Percentiles rank a stretch among this genome's conserved stretches.
Conservation (phyloP, 2,888 invertebrate genomes). For the Pollenia griseotomentosa region DNA sequence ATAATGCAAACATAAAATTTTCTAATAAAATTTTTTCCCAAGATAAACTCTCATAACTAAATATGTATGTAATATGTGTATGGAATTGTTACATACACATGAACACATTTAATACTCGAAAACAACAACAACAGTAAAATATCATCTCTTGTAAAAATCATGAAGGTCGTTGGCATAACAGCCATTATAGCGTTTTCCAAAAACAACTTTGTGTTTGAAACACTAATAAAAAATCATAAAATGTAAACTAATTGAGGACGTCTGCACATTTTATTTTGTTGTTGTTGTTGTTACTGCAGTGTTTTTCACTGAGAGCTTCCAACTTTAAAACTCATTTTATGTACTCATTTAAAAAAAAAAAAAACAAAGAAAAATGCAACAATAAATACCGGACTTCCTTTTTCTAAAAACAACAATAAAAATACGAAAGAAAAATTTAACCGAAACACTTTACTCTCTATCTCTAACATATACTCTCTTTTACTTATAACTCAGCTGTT, state of each 20-base stretch:
- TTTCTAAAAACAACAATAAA: conserved; percentile 55
- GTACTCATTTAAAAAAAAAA: conserved; percentile 15
- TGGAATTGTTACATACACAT: not conserved
- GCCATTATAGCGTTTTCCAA: conserved; percentile 73
- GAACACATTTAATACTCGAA: not conserved
- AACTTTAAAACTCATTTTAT: conserved; percentile 35
- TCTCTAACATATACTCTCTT: conserved; percentile 44
- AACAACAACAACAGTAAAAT: conserved; percentile 55
- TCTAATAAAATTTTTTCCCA: not conserved
- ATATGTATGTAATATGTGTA: no score
- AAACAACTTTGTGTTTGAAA: conserved; percentile 57
- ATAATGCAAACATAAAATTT: not conserved
- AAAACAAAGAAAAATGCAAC: conserved; percentile 8
- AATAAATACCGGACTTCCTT: conserved; percentile 74
- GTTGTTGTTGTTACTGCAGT: conserved; percentile 1
- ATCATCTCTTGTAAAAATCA: conserved; percentile 79
- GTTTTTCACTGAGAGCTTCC: not conserved
- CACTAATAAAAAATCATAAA: conserved; percentile 71
- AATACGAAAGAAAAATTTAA: not conserved
- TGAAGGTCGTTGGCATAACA: conserved; percentile 83
- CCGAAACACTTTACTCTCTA: conserved; percentile 34
- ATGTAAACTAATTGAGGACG: conserved; percentile 76
- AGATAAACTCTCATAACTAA: not conserved
- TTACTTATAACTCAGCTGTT: conserved; percentile 73
- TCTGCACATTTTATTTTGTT: conserved; percentile 42